phyloP scores from a whole-genome alignment of 2,113 vertebrate genomes.

The Melanocharis versteri region DNA sequence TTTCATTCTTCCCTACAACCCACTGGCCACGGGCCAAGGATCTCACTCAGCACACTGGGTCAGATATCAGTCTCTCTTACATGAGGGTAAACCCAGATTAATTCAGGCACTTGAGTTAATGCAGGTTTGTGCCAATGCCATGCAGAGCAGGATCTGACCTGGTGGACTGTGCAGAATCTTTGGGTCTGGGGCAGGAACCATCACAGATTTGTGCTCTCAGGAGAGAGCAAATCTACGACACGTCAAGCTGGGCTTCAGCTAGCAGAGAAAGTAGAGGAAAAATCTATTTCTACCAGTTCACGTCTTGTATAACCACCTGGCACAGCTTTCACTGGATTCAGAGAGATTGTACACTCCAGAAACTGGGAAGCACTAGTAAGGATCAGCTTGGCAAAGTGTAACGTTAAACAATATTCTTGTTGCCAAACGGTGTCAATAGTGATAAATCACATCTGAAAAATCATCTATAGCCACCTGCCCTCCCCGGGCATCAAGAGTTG shows the following conservation, averaged over 20 bases:
- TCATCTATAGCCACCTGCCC: conserved; percentile 29
- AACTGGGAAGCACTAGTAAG: neutral
- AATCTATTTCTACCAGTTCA: neutral
- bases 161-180: neutral
- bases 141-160: neutral
- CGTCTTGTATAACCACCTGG: neutral
- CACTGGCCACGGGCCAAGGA: neutral
- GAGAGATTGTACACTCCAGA: neutral
- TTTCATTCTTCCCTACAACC: conserved; percentile 24
- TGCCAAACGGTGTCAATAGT: neutral
- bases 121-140: neutral
- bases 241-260: neutral
- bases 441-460: conserved; percentile 47
- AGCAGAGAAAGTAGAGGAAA: neutral
- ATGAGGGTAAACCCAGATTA: conserved; percentile 20
- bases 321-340: neutral
- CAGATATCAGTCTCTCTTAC: neutral
- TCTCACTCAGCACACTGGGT: conserved; percentile 16
- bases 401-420: neutral
- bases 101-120: conserved; percentile 24
- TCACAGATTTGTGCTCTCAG: neutral
- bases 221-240: neutral
- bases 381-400: neutral
- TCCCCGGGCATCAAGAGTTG: neutral
- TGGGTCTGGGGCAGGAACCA: neutral